Percentiles rank a stretch among this genome's conserved stretches.
These are phyloP conservation scores for Pyrgilauda ruficollis DNA, from an alignment of 2,113 vertebrate genomes.

Conservation along the genomic window DNA sequence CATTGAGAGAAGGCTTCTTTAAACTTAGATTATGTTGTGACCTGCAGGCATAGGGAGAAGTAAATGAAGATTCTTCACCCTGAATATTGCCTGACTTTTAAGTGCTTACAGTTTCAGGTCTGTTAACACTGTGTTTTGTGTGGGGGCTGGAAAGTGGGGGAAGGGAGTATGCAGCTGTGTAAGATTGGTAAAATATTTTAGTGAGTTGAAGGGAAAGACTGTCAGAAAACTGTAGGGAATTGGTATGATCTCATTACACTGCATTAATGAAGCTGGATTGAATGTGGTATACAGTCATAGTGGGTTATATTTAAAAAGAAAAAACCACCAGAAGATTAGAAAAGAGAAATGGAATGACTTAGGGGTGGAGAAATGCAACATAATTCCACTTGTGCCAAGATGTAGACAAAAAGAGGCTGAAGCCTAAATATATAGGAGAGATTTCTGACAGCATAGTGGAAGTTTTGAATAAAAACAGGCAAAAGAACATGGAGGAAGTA, in stretches of 20 bases:
- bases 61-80: background rate
- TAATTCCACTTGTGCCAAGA: background rate
- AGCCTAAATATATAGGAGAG: background rate
- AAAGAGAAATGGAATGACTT: background rate
- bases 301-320: background rate
- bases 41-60: background rate
- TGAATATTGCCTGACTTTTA: background rate
- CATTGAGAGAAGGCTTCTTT: background rate
- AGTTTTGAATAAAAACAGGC: background rate
- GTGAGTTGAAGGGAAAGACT: background rate
- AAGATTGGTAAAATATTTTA: background rate
- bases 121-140: background rate
- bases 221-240: background rate
- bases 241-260: background rate
- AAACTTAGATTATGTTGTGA: background rate
- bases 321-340: background rate
- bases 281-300: background rate
- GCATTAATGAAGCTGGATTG: background rate
- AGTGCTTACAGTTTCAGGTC: background rate
- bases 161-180: background rate
- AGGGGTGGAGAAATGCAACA: background rate
- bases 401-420: background rate
- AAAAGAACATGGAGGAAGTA: background rate
- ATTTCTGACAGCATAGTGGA: background rate
- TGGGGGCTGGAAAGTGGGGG: background rate